Conservation (phyloP, 2,797 vertebrate species). For the Pelochelys cantorii region DNA sequence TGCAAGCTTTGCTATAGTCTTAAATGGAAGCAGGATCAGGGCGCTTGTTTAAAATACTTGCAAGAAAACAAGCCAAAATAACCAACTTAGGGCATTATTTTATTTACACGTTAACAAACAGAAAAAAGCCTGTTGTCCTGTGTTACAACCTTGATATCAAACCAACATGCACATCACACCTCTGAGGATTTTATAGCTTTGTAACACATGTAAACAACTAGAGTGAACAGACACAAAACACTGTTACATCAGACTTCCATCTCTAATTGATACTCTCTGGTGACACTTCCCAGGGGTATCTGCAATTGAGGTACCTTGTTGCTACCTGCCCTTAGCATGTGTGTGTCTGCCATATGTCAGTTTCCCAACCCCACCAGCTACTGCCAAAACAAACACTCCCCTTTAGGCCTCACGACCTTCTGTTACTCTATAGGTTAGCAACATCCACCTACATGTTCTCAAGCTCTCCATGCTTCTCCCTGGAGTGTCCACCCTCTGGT, state of each 20-base stretch:
- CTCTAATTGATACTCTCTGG: background rate
- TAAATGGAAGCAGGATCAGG: conserved; percentile 31
- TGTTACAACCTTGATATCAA: conserved; percentile 66
- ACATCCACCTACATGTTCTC: background rate
- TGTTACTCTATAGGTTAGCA: background rate
- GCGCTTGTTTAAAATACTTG: background rate
- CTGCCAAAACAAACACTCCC: background rate
- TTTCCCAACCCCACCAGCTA: background rate
- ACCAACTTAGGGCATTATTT: conserved; percentile 52
- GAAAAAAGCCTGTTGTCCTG: conserved; percentile 68
- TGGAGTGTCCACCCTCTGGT: background rate
- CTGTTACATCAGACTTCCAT: conserved; percentile 36
- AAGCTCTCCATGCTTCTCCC: background rate
- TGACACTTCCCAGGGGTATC: background rate
- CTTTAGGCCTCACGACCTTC: background rate
- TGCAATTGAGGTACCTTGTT: background rate
- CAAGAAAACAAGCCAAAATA: background rate
- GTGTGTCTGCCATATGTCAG: background rate
- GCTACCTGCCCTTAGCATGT: background rate
- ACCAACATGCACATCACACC: conserved; percentile 60
- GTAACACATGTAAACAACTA: conserved; percentile 42
- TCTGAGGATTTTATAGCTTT: conserved; percentile 19
- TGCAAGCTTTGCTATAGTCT: background rate
- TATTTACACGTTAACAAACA: conserved; percentile 65
- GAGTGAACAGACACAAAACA: background rate